Percentiles rank a stretch among this genome's conserved stretches.
Evolutionary conservation across 2,113 vertebrate species (phyloP).

Genomic region (Thunnus maccoyii): DNA sequence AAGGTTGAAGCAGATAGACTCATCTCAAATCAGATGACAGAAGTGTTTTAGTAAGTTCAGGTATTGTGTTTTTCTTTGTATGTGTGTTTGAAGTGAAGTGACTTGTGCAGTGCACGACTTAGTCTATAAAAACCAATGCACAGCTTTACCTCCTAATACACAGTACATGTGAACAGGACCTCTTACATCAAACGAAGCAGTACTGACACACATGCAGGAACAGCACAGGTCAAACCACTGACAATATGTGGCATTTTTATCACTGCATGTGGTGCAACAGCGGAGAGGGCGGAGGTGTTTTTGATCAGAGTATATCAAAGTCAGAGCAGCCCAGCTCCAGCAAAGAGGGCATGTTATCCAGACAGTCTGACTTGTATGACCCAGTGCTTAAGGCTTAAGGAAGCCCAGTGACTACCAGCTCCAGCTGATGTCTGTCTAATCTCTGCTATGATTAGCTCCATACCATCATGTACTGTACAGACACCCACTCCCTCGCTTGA

Average conservation of each 20-base stretch:
- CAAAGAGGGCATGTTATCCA: constrained; percentile 33
- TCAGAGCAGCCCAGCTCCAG: constrained; percentile 1
- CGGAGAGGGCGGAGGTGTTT: background rate
- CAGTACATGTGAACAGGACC: background rate
- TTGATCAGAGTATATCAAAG: constrained; percentile 16
- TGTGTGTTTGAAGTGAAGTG: background rate
- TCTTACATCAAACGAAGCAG: background rate
- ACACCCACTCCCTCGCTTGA: constrained; percentile 25
- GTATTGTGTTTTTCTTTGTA: background rate
- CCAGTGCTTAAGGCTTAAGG: constrained; percentile 49
- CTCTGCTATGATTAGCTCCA: constrained; percentile 69
- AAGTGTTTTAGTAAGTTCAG: background rate
- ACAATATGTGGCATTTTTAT: background rate
- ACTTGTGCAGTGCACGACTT: no score
- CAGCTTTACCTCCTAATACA: background rate
- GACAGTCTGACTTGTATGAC: constrained; percentile 50
- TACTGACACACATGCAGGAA: background rate
- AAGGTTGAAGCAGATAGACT: background rate
- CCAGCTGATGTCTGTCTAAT: constrained; percentile 61
- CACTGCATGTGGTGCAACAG: background rate
- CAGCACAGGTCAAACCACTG: background rate
- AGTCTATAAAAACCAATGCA: background rate
- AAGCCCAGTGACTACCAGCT: constrained; percentile 45
- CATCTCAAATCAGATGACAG: background rate
- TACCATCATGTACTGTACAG: constrained; percentile 41